Evolutionary conservation across 1,140 invertebrate species (phyloP).

Genomic region (Pissodes strobi): DNA sequence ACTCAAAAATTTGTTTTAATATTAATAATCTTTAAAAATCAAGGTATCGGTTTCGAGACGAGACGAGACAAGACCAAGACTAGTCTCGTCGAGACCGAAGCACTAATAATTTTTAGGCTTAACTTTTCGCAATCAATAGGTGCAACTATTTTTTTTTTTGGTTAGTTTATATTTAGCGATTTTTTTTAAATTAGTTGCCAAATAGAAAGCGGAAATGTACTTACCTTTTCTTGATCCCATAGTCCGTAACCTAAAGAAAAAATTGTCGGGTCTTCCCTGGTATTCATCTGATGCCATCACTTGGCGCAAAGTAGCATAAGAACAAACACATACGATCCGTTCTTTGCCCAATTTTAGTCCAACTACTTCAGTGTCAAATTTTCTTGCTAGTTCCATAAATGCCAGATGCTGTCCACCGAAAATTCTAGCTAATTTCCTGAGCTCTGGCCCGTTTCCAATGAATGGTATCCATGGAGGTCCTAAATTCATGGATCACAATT

Average conservation of each 20-base stretch:
- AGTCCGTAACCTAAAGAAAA: constrained; percentile 66
- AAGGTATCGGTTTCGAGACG: too few relatives aligned
- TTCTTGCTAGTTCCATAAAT: constrained; percentile 41
- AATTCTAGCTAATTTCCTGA: constrained; percentile 26
- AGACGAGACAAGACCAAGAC: too few relatives aligned
- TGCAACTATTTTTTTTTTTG: too few relatives aligned
- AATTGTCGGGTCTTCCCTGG: constrained; percentile 71
- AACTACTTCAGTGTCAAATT: constrained; percentile 45
- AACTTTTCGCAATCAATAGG: too few relatives aligned
- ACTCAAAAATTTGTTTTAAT: too few relatives aligned
- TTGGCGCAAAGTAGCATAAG: constrained; percentile 64
- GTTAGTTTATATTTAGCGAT: too few relatives aligned
- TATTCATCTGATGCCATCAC: constrained; percentile 66
- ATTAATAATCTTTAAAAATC: too few relatives aligned
- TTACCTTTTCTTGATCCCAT: constrained; percentile 69
- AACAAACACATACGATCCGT: constrained; percentile 66
- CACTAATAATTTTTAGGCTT: too few relatives aligned
- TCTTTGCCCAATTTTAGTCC: constrained; percentile 60
- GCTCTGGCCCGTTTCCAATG: constrained; percentile 43
- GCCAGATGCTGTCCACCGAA: constrained; percentile 49
- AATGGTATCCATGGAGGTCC: constrained; percentile 50
- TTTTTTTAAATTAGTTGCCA: too few relatives aligned
- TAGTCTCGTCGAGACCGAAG: too few relatives aligned
- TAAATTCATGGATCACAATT: too few relatives aligned
- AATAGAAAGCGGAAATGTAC: too few relatives aligned